Evolutionary conservation across 2,113 vertebrate genomes (phyloP), one percentile per base, ranked within the genome.

Genomic region (Barbus barbus): DNA sequence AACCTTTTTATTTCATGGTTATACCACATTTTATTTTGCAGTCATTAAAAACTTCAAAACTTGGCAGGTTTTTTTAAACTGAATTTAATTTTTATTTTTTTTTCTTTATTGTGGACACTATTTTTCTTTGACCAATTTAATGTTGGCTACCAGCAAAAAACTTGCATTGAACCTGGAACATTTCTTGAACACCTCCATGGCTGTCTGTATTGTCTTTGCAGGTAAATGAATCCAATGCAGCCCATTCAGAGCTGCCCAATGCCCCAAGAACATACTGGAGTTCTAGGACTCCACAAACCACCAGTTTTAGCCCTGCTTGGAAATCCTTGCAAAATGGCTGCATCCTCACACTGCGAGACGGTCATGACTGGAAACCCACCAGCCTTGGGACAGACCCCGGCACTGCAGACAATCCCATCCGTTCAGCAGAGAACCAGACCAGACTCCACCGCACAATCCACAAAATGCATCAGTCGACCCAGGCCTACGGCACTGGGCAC

Each of bases 401-500:
- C 56, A 46, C 60, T 31, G 20, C 48, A 36, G 33, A 63, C 65
- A 31, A 79, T 14, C 26, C 65, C 77, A 56, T 4, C n/a, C 24
- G 1, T 31, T 41, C 36, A 60, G 22, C 20, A 71, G 67, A 78
- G 51, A 72, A 26, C 16, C 53, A 73, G 69, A 63, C 56, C 13
- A n/a, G 76, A 51, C 74, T 88, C 18, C 36, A 67, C 24, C 24
- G 79, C 1, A 9, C 81, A 72, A 13, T 28, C 48, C 41, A 44
- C 63, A 22, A 63, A 22, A 61, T 78, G 89, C 78, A 67, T 87
- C 46, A 94, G 94, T 22, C 88, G 94, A 14, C 94, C 94, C 0
- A 91, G 95, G 78, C 92, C 94, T 1, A 92, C 94, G 0, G 90
- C 88, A 16, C 90, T 93, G 7, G 90, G 92, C 26, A 93, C 90